Evolutionary conservation across 1,140 invertebrate genomes (phyloP).

Genomic region (Drosophila athabasca): DNA sequence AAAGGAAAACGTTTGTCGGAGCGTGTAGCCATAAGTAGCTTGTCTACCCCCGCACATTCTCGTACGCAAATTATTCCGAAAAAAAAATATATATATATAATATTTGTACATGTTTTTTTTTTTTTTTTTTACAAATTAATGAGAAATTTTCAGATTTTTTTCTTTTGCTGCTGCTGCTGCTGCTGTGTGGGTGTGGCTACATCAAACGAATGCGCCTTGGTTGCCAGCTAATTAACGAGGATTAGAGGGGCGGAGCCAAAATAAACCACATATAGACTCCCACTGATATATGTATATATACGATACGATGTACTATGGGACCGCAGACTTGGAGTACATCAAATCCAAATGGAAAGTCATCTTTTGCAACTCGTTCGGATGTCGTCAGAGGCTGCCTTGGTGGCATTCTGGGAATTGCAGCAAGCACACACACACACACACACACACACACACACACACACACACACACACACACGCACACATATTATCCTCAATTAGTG

Average conservation of each 20-base stretch:
- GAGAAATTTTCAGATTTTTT: constrained; percentile 60
- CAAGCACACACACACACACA: no score
- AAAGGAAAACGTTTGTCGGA: not conserved
- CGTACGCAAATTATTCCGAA: constrained; percentile 49
- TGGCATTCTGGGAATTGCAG: constrained; percentile 21
- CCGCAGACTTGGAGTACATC: constrained; percentile 20
- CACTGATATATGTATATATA: not conserved
- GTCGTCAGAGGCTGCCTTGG: constrained; percentile 13
- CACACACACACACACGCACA: not conserved
- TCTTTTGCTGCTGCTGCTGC: constrained; percentile 32
- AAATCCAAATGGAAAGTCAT: constrained; percentile 24
- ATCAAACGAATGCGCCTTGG: constrained; percentile 65
- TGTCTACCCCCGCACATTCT: not conserved
- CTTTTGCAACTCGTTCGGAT: constrained; percentile 21
- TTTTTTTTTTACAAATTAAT: constrained; percentile 55
- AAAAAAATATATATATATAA: constrained; percentile 39
- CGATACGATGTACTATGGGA: not conserved
- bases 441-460: no score
- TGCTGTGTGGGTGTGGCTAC: constrained; percentile 32
- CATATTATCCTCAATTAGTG: constrained; percentile 79
- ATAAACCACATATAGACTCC: constrained; percentile 4
- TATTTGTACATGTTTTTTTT: constrained; percentile 26
- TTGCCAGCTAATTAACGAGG: constrained; percentile 63
- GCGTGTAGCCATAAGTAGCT: constrained; percentile 19
- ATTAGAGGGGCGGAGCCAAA: constrained; percentile 45